Base-by-base conservation (phyloP, 2,797 vertebrate genomes). In the Rallus crepitans region DNA sequence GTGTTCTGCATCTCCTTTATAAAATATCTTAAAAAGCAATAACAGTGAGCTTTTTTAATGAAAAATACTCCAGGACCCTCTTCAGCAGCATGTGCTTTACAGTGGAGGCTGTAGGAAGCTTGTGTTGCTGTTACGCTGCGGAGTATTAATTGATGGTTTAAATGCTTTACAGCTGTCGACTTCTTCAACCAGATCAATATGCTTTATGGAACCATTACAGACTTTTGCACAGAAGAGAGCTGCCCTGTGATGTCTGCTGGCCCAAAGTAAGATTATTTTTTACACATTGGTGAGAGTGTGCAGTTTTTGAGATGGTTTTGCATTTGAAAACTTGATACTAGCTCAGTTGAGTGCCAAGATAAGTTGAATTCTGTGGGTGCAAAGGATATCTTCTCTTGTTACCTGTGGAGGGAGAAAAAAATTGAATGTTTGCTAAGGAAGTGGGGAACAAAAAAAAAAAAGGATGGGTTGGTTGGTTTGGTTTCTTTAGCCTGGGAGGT, bases 131-230 rank as follows among this genome's bases (percentile, higher is more conserved):
- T 45, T 45, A 19, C 3, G 1, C 35, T 47, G 30, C 37, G 30
- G 70, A 24, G 31, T 72, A 20, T 42, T 94, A 11, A 97, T 7
- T 12, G 35, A 53, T 65, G 79, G 9, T 39, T 94, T 88, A 37
- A 42, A 24, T 89, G 13, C 61, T 96, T 97, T 97, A 21, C 96
- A 99, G 99, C 99, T 92, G 99, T 99, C 40, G 99, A 99, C 98
- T 99, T 99, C 98, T 99, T 99, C 98, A 99, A 99, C 98, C 99
- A 99, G 98, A 99, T 99, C 98, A 99, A 99, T 91, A 99, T 99
- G 99, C 98, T 99, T 52, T 99, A 99, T 12, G 99, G 99, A 81
- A 99, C 99, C 93, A 99, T 99, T 92, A 99, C 99, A 23, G 99
- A 99, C 95, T 99, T 99, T 97, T 99, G 99, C 97, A 99, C 99